A percentile compares a stretch with the other conserved stretches of the same genome.
These are phyloP conservation scores for Drosophila ficusphila DNA, from an alignment of 1,140 invertebrate species.

Conservation along the genomic window DNA sequence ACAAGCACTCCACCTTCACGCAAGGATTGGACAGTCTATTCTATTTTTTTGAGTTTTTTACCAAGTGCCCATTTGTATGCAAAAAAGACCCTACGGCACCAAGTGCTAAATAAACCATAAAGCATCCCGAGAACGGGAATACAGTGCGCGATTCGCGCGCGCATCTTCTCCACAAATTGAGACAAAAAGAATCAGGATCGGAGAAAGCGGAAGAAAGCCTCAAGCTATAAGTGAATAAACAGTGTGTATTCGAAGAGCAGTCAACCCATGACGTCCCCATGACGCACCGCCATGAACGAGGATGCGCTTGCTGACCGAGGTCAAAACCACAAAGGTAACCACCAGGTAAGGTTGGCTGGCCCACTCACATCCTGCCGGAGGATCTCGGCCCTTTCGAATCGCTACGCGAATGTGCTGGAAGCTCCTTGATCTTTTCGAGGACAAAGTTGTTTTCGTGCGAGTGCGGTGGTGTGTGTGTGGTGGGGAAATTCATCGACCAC, in stretches of 20 bases:
- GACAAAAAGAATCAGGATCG: neutral
- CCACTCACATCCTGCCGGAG: neutral
- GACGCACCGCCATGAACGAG: slow-evolving; percentile 6
- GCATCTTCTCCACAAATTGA: neutral
- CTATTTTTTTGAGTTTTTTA: slow-evolving; percentile 25
- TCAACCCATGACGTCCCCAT: slow-evolving; percentile 3
- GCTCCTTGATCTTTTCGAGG: too few relatives aligned
- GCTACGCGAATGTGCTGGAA: too few relatives aligned
- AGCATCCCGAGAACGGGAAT: neutral
- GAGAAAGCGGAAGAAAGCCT: slow-evolving; percentile 6
- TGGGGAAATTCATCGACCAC: too few relatives aligned
- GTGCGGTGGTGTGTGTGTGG: too few relatives aligned
- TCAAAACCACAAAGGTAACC: neutral
- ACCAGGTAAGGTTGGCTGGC: slow-evolving; percentile 10
- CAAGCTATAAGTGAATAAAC: neutral
- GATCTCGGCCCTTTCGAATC: too few relatives aligned
- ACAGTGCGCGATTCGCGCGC: slow-evolving; percentile 22
- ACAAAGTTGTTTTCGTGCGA: too few relatives aligned
- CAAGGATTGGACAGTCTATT: slow-evolving; percentile 4
- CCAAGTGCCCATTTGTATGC: too few relatives aligned
- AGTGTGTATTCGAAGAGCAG: neutral
- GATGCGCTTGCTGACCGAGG: slow-evolving; percentile 19
- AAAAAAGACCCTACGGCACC: neutral
- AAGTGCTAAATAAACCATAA: neutral
- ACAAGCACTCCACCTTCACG: neutral